Base-by-base conservation (phyloP, 2,888 invertebrate genomes). In the Ferdinandea cuprea region DNA sequence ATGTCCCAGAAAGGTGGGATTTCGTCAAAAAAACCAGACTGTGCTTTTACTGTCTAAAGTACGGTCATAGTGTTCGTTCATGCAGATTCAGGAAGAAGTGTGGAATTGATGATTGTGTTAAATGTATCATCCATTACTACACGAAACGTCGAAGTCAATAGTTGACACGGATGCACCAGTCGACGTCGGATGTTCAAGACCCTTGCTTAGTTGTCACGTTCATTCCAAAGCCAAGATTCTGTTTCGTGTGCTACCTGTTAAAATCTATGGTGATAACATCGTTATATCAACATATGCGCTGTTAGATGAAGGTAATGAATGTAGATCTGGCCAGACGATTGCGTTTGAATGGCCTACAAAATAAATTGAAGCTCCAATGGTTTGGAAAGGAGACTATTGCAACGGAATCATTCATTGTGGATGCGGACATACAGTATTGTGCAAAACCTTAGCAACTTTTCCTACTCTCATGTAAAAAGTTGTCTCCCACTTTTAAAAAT, bases 361-460 rank as follows among this genome's bases (percentile, higher is more conserved):
- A 66, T 4, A 76, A 81, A 61, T 69, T 84, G 9, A 77, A 68
- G 17, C 46, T 81, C 8, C 52, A 56, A 21, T 85, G 79, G 73
- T 61, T 61, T 46, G 44, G 61, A 17, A 61, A 32, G 21, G 46
- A 61, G 32, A 80, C 77, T 13, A 79, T 77, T 52, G 61, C 68
- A n/a, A 54, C 48, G 15, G 19, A 72, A 32, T 71, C 74, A 1
- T 40, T 56, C 1, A 44, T 56, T 7, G 54, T 77, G 21, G 56
- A 42, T 42, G 52, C 58, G 15, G 66, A 48, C 5, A 48, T 80
- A 17, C n/a, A n/a, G n/a, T n/a, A n/a, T n/a, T 54, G 72, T 6
- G 63, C 44, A 15, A n/a, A n/a, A n/a, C n/a, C n/a, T n/a, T n/a
- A n/a, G n/a, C n/a, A n/a, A n/a, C n/a, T n/a, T n/a, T n/a, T n/a